These are phyloP conservation scores for Axea sp. DNA, from an alignment of 2,888 invertebrate genomes.

Conservation along the genomic window DNA sequence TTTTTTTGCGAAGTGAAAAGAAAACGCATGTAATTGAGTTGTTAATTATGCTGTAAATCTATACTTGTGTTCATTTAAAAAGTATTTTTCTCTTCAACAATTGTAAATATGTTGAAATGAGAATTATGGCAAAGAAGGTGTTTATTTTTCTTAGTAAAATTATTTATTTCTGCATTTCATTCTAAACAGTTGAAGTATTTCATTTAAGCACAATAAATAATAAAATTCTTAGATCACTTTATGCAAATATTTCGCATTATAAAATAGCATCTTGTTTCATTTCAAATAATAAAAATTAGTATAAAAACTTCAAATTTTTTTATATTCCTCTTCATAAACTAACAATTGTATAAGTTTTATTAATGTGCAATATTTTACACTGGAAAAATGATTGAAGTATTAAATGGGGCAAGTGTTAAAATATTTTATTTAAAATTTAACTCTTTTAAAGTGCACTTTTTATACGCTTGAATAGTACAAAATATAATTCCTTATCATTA, in stretches of 20 bases:
- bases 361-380: not conserved
- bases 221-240: slow-evolving; percentile 9
- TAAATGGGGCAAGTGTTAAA: too few relatives aligned
- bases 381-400: too few relatives aligned
- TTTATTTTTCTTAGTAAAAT: slow-evolving; percentile 33
- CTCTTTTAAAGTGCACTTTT: too few relatives aligned
- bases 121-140: slow-evolving; percentile 31
- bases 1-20: slow-evolving; percentile 47
- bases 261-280: too few relatives aligned
- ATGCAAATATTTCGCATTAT: slow-evolving; percentile 7
- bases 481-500: too few relatives aligned
- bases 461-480: too few relatives aligned
- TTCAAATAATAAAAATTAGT: not conserved
- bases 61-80: slow-evolving; percentile 23
- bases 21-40: slow-evolving; percentile 47
- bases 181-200: too few relatives aligned
- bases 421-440: too few relatives aligned
- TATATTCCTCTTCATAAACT: too few relatives aligned
- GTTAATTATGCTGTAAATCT: slow-evolving; percentile 50
- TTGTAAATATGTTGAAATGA: slow-evolving; percentile 24
- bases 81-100: slow-evolving; percentile 22
- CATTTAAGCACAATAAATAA: too few relatives aligned
- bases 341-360: not conserved
- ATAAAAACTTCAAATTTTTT: not conserved
- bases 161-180: slow-evolving; percentile 11